A percentile compares a stretch with the other conserved stretches of the same genome.
These are phyloP conservation scores for Cremastobaeus sp. DNA, from an alignment of 2,888 invertebrate species.

Conservation along the genomic window DNA sequence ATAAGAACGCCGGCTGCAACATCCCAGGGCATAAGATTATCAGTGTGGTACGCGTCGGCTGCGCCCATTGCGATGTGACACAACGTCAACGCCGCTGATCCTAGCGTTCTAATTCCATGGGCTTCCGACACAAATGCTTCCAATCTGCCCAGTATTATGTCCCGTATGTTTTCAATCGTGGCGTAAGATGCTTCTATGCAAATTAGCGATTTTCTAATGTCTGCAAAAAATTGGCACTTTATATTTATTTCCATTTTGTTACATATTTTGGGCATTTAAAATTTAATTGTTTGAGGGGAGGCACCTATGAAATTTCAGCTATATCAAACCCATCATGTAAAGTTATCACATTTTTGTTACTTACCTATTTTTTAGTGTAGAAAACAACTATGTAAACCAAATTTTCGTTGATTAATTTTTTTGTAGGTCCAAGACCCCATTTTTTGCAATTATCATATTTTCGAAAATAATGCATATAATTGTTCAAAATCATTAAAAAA, in stretches of 20 bases:
- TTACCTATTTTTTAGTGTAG: no score
- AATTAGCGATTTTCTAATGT: constrained; percentile 69
- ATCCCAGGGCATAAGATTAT: constrained; percentile 90
- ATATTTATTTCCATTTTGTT: not conserved
- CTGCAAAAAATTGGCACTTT: constrained; percentile 59
- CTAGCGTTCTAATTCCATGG: constrained; percentile 83
- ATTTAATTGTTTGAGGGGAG: no score
- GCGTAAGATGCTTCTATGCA: constrained; percentile 74
- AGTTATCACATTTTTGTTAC: no score
- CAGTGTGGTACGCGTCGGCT: constrained; percentile 85
- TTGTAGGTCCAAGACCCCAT: no score
- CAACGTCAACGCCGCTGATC: constrained; percentile 86
- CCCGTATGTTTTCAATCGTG: constrained; percentile 68
- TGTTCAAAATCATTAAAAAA: no score
- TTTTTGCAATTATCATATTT: no score
- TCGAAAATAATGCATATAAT: no score
- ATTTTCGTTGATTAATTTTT: no score
- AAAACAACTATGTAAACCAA: no score
- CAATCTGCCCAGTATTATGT: constrained; percentile 69
- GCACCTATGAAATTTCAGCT: no score
- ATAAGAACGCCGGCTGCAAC: constrained; percentile 87
- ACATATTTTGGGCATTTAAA: no score
- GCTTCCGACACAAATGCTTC: constrained; percentile 73
- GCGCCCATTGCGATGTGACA: constrained; percentile 86
- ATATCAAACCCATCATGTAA: no score